Conservation (phyloP, 2,797 vertebrate species). For the Sardinella longiceps region DNA sequence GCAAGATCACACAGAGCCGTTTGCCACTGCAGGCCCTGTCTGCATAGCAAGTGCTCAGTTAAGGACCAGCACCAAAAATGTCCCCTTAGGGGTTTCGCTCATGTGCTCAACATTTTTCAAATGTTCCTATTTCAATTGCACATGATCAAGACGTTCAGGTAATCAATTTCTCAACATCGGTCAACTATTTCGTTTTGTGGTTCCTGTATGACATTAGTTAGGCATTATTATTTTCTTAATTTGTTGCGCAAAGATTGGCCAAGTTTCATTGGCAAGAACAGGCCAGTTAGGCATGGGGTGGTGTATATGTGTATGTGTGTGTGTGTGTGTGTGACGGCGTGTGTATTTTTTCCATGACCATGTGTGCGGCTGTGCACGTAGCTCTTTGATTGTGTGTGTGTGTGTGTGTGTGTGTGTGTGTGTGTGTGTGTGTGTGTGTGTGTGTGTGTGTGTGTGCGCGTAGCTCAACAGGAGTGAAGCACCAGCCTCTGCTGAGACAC, state of each 20-base stretch:
- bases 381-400: background rate
- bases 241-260: conserved; percentile 19
- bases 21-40: conserved; percentile 34
- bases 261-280: conserved; percentile 18
- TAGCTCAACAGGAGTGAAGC: conserved; percentile 17
- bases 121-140: conserved; percentile 26
- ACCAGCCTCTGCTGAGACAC: conserved; percentile 17
- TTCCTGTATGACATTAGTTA: conserved; percentile 17
- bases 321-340: background rate
- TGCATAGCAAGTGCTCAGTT: conserved; percentile 69
- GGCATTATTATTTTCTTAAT: conserved; percentile 15
- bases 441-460: background rate
- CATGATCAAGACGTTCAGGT: conserved; percentile 65
- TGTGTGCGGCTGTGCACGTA: background rate
- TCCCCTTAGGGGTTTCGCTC: conserved; percentile 23
- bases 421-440: background rate
- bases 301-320: background rate
- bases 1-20: conserved; percentile 19
- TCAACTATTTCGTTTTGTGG: conserved; percentile 14
- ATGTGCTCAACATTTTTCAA: conserved; percentile 25
- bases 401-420: background rate
- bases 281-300: conserved; percentile 23
- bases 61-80: conserved; percentile 53
- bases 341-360: background rate
- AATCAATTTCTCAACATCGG: conserved; percentile 68